Evolutionary conservation across 1,140 invertebrate species (phyloP).

Genomic region (Trachymyrmex cornetzi): DNA sequence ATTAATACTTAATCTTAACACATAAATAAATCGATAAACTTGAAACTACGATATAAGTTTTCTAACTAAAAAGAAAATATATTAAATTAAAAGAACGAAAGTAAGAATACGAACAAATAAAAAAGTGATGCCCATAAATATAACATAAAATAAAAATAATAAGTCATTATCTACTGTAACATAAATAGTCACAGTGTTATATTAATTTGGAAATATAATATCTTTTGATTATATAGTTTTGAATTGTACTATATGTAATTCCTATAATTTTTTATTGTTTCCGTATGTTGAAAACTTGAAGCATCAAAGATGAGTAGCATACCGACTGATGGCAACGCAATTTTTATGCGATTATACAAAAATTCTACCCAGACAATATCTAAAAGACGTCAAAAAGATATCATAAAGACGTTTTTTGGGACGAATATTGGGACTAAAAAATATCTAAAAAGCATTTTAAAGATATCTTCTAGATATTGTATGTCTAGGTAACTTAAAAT

Average conservation of each 20-base stretch:
- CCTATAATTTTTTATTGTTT: neutral
- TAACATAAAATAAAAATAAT: neutral
- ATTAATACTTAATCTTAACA: neutral
- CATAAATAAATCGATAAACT: neutral
- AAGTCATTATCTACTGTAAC: neutral
- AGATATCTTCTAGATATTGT: too few species aligned
- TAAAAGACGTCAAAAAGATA: too few species aligned
- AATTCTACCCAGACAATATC: neutral
- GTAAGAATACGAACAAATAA: neutral
- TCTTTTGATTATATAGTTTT: conserved; percentile 11
- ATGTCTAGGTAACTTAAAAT: too few species aligned
- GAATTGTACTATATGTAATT: neutral
- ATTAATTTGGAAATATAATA: conserved; percentile 1
- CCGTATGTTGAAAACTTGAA: conserved; percentile 12
- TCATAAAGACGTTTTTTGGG: too few species aligned
- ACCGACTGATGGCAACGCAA: conserved; percentile 19
- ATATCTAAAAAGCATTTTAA: too few species aligned
- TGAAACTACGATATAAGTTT: neutral
- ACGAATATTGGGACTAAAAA: too few species aligned
- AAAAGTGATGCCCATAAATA: neutral
- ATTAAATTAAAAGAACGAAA: neutral
- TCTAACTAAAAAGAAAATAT: neutral
- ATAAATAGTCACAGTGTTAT: conserved; percentile 8
- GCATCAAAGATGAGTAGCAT: neutral
- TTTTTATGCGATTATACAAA: neutral